These are phyloP conservation scores for Triops longicaudatus DNA, from an alignment of 1,140 invertebrate species.

Conservation along the genomic window DNA sequence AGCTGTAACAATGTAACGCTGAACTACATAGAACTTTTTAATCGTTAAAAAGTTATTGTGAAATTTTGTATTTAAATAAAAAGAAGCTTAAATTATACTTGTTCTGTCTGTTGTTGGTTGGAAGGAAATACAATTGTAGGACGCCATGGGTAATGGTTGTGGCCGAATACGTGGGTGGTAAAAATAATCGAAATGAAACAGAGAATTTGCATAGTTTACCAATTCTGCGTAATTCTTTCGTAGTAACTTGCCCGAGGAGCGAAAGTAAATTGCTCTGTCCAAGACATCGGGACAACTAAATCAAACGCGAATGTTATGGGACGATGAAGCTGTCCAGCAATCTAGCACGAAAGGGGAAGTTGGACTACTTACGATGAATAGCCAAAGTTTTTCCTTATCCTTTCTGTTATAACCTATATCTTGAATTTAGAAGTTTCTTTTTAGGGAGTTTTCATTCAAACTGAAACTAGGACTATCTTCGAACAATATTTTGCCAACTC, in stretches of 20 bases:
- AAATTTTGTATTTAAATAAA: no score
- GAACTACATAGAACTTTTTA: no score
- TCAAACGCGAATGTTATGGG: background rate
- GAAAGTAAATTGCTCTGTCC: background rate
- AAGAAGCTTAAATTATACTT: no score
- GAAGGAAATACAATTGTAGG: background rate
- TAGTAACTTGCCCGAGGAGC: no score
- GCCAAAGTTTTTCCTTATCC: background rate
- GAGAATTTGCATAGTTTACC: background rate
- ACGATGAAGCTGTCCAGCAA: background rate
- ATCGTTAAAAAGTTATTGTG: no score
- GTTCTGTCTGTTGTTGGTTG: background rate
- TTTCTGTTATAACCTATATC: background rate
- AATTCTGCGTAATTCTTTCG: background rate
- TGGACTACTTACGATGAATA: background rate
- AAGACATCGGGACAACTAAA: background rate
- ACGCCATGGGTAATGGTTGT: background rate
- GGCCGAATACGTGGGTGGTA: background rate
- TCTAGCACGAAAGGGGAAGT: background rate
- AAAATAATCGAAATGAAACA: background rate
- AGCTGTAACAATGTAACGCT: no score
- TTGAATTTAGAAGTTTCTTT: background rate
- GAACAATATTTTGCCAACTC: no score
- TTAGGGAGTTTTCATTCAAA: background rate
- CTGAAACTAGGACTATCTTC: background rate